Percentiles rank a stretch among this genome's conserved stretches.
These are phyloP conservation scores for Andrena hattorfiana DNA, from an alignment of 2,888 invertebrate genomes.

Conservation along the genomic window DNA sequence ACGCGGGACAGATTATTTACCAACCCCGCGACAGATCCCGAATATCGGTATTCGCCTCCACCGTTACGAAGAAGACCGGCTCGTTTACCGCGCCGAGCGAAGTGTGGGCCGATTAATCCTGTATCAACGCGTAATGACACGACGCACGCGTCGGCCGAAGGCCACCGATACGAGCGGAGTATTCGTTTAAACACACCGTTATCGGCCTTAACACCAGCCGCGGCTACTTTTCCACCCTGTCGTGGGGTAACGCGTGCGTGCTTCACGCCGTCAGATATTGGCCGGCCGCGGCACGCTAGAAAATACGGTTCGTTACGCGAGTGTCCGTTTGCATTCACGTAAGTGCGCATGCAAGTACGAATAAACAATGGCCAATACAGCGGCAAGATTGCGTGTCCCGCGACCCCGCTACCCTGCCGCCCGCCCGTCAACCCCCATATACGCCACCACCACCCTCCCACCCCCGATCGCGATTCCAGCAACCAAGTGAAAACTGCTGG, in stretches of 20 bases:
- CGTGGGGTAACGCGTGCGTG: constrained; percentile 57
- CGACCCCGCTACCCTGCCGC: constrained; percentile 12
- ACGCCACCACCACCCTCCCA: background rate
- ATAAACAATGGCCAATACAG: constrained; percentile 73
- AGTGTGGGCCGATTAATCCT: constrained; percentile 31
- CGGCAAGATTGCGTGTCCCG: constrained; percentile 76
- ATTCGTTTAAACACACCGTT: constrained; percentile 75
- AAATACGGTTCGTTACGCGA: constrained; percentile 62
- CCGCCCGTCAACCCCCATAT: constrained; percentile 47
- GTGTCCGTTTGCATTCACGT: constrained; percentile 61
- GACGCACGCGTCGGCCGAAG: constrained; percentile 38
- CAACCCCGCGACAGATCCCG: too few species aligned
- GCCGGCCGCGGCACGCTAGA: constrained; percentile 60
- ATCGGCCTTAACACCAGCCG: constrained; percentile 70
- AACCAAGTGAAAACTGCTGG: constrained; percentile 39
- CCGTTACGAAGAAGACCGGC: background rate
- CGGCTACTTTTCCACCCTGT: constrained; percentile 64
- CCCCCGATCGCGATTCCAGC: constrained; percentile 18
- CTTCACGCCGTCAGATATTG: constrained; percentile 73
- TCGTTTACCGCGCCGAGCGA: background rate
- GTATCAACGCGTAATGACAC: constrained; percentile 46
- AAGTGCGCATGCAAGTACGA: constrained; percentile 64
- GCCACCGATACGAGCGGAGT: constrained; percentile 53
- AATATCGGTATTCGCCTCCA: background rate
- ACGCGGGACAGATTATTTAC: background rate